Base-by-base conservation (phyloP, 2,888 invertebrate species). In the Pelosia muscerda region DNA sequence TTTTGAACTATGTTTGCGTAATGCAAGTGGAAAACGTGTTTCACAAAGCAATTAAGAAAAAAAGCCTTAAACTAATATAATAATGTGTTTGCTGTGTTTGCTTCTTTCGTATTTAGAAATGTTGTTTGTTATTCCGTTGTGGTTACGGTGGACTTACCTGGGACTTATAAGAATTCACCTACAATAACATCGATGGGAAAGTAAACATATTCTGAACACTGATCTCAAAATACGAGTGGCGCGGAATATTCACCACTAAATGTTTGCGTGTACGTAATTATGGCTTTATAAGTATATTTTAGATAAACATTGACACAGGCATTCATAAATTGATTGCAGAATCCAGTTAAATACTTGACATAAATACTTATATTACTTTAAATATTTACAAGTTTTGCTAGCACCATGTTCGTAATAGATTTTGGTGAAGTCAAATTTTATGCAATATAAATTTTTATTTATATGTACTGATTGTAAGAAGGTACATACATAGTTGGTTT, bases 121-220 rank as follows among this genome's bases (percentile, higher is more conserved):
- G 83, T 81, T 90, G 86, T 91, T 92, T 92, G 89, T 89, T 90
- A 86, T 91, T 85, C 86, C 86, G 79, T 82, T 76, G 85, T 83
- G 78, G 82, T 75, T 74, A 81, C 81, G 81, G 79, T 82, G 79
- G 84, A 85, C 88, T 89, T 91, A 90, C 90, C 86, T 87, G 91
- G 88, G 90, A 88, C 86, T 88, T 86, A 86, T 81, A 81, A 87
- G 89, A 88, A 91, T 91, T 87, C 86, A 85, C 86, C 87, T 86
- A 90, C 88, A 91, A 91, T 87, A 92, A 89, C 87, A 89, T 81
- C 76, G 88, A 79, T 92, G 90, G 89, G 92, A 92, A 91, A 86
- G 88, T 79, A 92, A 92, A 93, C 84, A 92, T 73, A 76, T 69
- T 75, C 77, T 72, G 75, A 73, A 71, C 49, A 60, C 60, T 53